Conservation (phyloP, 2,113 vertebrate species). For the Cottus gobio region DNA sequence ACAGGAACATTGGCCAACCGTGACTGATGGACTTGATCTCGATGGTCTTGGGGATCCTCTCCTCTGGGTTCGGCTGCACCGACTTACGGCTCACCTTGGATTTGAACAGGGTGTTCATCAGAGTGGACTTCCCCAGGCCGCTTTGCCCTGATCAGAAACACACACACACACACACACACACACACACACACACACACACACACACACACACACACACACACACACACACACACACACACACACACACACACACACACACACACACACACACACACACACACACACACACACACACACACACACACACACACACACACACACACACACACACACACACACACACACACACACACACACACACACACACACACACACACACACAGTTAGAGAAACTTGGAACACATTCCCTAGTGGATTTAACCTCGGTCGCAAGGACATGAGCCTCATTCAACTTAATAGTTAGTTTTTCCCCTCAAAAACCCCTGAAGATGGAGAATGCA, state of each 20-base stretch:
- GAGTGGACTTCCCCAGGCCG: slow-evolving; percentile 96
- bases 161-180: not conserved
- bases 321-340: not conserved
- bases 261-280: not conserved
- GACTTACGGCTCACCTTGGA: slow-evolving; percentile 98
- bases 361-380: not conserved
- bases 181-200: too few relatives aligned
- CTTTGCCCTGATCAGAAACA: slow-evolving; percentile 89
- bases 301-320: slow-evolving; percentile 3
- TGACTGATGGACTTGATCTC: slow-evolving; percentile 99
- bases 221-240: too few relatives aligned
- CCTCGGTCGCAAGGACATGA: not conserved
- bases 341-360: too few relatives aligned
- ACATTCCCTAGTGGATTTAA: not conserved
- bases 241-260: not conserved
- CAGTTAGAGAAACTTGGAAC: slow-evolving; percentile 8
- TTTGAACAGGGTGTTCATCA: slow-evolving; percentile 99
- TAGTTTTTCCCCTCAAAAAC: not conserved
- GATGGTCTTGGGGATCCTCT: slow-evolving; percentile 96
- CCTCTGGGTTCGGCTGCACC: slow-evolving; percentile 87
- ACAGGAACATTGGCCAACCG: slow-evolving; percentile 75
- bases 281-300: too few relatives aligned
- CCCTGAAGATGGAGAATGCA: not conserved
- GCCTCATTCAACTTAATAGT: not conserved
- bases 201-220: not conserved